Evolutionary conservation across 2,888 invertebrate genomes (phyloP).

Genomic region (Rhagium mordax): DNA sequence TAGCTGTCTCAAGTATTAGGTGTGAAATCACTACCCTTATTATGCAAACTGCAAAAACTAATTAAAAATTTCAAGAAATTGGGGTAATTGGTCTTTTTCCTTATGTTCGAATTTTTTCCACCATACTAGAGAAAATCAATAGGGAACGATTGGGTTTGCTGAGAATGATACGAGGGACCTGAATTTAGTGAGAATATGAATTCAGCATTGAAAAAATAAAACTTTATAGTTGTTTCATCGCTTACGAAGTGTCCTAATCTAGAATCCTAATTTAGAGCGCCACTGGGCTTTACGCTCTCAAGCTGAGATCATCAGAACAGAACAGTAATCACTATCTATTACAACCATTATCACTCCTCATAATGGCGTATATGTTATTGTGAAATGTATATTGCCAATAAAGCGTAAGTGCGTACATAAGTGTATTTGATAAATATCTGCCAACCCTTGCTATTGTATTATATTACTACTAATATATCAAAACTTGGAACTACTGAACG

Average conservation of each 20-base stretch:
- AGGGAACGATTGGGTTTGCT: no score
- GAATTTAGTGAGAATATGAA: no score
- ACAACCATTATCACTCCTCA: slow-evolving; percentile 4
- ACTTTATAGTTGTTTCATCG: no score
- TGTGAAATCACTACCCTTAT: no score
- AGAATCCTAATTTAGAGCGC: not conserved
- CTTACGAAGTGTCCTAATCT: no score
- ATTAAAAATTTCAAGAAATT: not conserved
- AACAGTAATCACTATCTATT: not conserved
- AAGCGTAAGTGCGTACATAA: slow-evolving; percentile 12
- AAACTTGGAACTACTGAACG: not conserved
- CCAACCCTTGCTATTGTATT: slow-evolving; percentile 8
- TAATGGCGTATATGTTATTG: slow-evolving; percentile 20
- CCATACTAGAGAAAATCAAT: no score
- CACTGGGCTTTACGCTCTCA: not conserved
- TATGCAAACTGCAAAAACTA: not conserved
- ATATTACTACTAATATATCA: slow-evolving; percentile 10
- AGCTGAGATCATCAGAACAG: slow-evolving; percentile 5
- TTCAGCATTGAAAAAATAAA: no score
- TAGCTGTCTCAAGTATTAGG: no score
- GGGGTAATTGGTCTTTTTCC: not conserved
- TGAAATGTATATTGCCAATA: slow-evolving; percentile 31
- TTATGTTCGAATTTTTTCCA: not conserved
- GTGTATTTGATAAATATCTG: slow-evolving; percentile 23
- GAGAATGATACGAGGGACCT: no score